Base-by-base conservation (phyloP, 1,140 invertebrate species). In the Cydia strobilella region DNA sequence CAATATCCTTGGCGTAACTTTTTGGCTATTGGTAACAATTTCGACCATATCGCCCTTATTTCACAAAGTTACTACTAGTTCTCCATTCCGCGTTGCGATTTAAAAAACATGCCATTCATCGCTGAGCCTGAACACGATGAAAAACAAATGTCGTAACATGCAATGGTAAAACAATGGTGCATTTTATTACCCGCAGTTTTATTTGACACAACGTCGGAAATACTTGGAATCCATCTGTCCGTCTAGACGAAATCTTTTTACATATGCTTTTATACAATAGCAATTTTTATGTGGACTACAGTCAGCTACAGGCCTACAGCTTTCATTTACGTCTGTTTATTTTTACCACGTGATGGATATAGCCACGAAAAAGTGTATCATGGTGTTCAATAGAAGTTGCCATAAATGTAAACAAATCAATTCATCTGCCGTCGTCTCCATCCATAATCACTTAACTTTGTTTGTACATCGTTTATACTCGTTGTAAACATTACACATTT, bases 351-450 rank as follows among this genome's bases (percentile, higher is more conserved):
- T 59, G 54, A 59, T 59, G 20, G 10, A 59, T 59, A 23, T 59
- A 59, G 54, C 23, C 54, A 59, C n/a, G 54, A 59, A 59, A 23
- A 20, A 59, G 54, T 59, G 18, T 59, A 59, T 59, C 54, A 12
- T 59, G 20, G 54, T 23, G 54, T 59, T 59, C 2, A 23, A 59
- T 59, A 59, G 7, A 23, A 59, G 54, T 59, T 59, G 15, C 54
- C 54, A 59, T 59, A 23, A 59, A 59, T 18, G 54, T 59, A 59
- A 59, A 59, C 54, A 59, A 23, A 59, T 59, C 54, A 59, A 59
- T 59, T 10, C 9, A 23, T 59, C 54, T 59, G 18, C n/a, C 51
- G n/a, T 59, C 54, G 20, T 20, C 54, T 59, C 9, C 20, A 59
- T 59, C 54, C 20, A 23, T 59, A 59, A 59, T 59, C 54, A 59